Base-by-base conservation (phyloP, 1,140 invertebrate genomes). In the Saxidomus purpurata region DNA sequence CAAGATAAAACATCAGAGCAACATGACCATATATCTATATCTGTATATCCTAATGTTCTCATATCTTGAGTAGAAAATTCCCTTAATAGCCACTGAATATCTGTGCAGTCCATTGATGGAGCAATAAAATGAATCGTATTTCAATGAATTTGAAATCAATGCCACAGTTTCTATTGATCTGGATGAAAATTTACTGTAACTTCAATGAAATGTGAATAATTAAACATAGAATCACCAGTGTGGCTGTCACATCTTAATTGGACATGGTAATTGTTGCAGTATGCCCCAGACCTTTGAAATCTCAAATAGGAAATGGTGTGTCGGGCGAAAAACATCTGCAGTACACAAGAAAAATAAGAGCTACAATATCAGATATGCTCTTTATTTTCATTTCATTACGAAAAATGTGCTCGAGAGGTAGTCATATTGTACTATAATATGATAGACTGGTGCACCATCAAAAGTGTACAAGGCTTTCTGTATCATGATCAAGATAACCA, bases 151-250 rank as follows among this genome's bases (percentile, higher is more conserved):
- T 79, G 47, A 79, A 79, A 79, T 79, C 76, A 79, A 79, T 79
- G 76, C 76, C 43, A 49, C 13, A 25, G 55, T 79, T 79, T 55
- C 47, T 55, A 79, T 79, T 79, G 76, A 79, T 79, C 36, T 79
- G n/a, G 25, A 38, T 52, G 76, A 79, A 79, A 79, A 49, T 79
- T 79, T 79, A 31, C 76, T 34, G 76, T n/a, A 19, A 79, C 76
- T 79, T 79, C 76, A 79, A 79, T 79, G 76, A 79, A 79, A 79
- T 79, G 76, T 79, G 76, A 79, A 79, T 79, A 79, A 79, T 79
- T 79, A 79, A 79, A 79, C 76, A 77, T 40, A 36, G 43, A 31
- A 31, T 52, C 76, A 79, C 36, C 19, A 47, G 22, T 36, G 76
- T 55, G 31, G 28, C 49, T 79, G 76, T 79, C 76, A 79, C 22